Conservation (phyloP, 2,797 vertebrate species). For the Tragelaphus oryx region DNA sequence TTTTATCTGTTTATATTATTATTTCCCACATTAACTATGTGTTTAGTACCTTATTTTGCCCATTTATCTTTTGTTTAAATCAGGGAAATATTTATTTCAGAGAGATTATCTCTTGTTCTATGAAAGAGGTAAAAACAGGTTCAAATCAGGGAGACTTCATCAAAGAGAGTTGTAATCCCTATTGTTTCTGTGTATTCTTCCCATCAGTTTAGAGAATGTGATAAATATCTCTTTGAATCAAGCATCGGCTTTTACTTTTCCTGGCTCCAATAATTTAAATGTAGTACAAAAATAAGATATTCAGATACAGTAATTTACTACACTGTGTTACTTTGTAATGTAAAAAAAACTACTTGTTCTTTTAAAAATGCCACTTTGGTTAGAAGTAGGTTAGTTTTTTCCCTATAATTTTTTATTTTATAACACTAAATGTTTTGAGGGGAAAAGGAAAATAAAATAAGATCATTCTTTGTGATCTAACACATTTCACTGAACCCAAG, state of each 20-base stretch:
- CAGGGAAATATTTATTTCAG: constrained; percentile 69
- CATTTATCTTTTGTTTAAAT: constrained; percentile 67
- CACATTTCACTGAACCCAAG: background rate
- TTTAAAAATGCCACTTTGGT: constrained; percentile 4
- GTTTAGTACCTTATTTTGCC: constrained; percentile 51
- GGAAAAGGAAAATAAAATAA: background rate
- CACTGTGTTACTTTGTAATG: background rate
- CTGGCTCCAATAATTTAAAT: constrained; percentile 45
- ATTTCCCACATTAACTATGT: constrained; percentile 53
- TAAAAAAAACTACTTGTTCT: constrained; percentile 16
- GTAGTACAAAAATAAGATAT: constrained; percentile 54
- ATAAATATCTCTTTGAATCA: constrained; percentile 65
- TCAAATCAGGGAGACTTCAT: constrained; percentile 71
- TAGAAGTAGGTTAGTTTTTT: background rate
- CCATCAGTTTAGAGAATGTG: constrained; percentile 58
- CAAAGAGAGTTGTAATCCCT: constrained; percentile 71
- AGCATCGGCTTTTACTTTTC: constrained; percentile 56
- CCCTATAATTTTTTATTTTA: constrained; percentile 18
- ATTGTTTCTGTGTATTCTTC: constrained; percentile 74
- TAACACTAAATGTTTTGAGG: background rate
- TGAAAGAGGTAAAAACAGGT: constrained; percentile 74
- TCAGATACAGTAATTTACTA: constrained; percentile 56
- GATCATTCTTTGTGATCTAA: constrained; percentile 29
- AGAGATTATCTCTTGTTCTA: constrained; percentile 69
- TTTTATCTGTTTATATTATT: constrained; percentile 65